These are phyloP conservation scores for Sminthurinus signatus DNA, from an alignment of 1,140 invertebrate genomes.

Conservation along the genomic window DNA sequence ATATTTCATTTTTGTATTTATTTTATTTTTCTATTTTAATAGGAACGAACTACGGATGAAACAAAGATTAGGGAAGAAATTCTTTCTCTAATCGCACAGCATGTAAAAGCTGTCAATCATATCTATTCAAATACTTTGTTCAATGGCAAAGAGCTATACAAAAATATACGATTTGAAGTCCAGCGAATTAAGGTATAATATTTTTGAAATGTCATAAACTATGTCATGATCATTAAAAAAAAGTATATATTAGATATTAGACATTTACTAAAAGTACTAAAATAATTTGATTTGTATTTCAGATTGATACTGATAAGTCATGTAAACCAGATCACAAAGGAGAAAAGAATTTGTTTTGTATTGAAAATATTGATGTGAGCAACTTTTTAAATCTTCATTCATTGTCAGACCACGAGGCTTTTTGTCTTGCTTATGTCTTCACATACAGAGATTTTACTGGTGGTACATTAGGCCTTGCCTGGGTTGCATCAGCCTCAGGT, in stretches of 20 bases:
- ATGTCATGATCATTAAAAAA: neutral
- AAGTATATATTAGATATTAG: neutral
- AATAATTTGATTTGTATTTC: slow-evolving; percentile 37
- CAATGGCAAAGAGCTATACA: slow-evolving; percentile 62
- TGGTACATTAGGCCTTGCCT: slow-evolving; percentile 92
- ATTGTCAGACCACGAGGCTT: slow-evolving; percentile 91
- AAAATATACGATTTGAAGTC: slow-evolving; percentile 96
- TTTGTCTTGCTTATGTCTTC: slow-evolving; percentile 97
- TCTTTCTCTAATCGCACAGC: slow-evolving; percentile 90
- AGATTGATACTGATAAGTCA: slow-evolving; percentile 83
- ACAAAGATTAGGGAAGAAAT: slow-evolving; percentile 95
- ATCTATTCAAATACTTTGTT: slow-evolving; percentile 95
- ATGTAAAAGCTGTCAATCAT: slow-evolving; percentile 96
- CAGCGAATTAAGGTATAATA: slow-evolving; percentile 80
- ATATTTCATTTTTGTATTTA: slow-evolving; percentile 5
- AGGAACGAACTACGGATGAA: slow-evolving; percentile 47
- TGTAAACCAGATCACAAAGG: slow-evolving; percentile 60
- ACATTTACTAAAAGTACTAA: neutral
- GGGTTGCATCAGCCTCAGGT: slow-evolving; percentile 91
- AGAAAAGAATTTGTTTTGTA: slow-evolving; percentile 87
- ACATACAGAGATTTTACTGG: slow-evolving; percentile 96
- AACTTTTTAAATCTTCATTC: slow-evolving; percentile 99
- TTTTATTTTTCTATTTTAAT: slow-evolving; percentile 23
- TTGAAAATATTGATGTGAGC: slow-evolving; percentile 96
- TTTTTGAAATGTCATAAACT: too few relatives aligned